Evolutionary conservation across 2,797 vertebrate genomes (phyloP).

Genomic region (Mormyrops attenuatus): DNA sequence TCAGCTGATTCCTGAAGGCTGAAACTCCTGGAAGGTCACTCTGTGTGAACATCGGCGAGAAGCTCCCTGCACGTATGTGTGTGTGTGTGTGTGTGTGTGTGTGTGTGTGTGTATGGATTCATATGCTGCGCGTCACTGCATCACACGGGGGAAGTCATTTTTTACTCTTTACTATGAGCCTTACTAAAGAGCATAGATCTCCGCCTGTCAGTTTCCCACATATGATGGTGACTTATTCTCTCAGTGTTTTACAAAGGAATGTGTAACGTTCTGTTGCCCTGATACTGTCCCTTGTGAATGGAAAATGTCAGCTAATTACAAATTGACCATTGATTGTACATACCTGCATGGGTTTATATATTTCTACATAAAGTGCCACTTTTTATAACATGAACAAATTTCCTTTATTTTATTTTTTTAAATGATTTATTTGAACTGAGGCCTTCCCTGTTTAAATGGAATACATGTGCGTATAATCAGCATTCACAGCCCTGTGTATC

Average conservation of each 20-base stretch:
- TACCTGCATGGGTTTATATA: constrained; percentile 48
- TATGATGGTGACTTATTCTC: neutral
- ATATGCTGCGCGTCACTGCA: neutral
- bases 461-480: neutral
- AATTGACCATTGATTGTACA: constrained; percentile 33
- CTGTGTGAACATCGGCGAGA: neutral
- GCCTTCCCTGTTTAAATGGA: neutral
- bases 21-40: neutral
- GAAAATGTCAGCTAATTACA: constrained; percentile 35
- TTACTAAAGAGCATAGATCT: constrained; percentile 30
- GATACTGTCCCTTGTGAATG: constrained; percentile 11
- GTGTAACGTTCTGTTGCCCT: constrained; percentile 4
- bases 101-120: neutral
- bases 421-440: neutral
- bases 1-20: neutral
- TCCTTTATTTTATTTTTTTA: constrained; percentile 12
- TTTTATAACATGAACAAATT: constrained; percentile 36
- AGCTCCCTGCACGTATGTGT: neutral
- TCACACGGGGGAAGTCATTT: neutral
- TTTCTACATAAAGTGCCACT: constrained; percentile 36
- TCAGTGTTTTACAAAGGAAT: constrained; percentile 10
- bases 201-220: constrained; percentile 16
- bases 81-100: neutral
- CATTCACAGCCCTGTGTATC: neutral
- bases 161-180: constrained; percentile 4